Evolutionary conservation across 2,888 invertebrate species (phyloP).

Genomic region (Protophormia terraenovae): DNA sequence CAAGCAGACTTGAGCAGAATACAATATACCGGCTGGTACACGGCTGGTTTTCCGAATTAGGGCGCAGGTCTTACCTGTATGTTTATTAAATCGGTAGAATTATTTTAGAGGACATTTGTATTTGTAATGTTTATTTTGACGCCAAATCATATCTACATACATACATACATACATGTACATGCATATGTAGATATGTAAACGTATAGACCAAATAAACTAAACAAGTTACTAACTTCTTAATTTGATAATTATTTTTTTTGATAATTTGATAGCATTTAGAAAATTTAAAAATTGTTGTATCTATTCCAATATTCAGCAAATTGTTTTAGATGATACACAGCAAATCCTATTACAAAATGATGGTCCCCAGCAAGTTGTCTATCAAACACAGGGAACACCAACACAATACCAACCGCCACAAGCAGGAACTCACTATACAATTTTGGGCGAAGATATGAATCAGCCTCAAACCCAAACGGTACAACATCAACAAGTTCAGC

Average conservation of each 20-base stretch:
- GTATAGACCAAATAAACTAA: no score
- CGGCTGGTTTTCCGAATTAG: no score
- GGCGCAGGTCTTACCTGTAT: no score
- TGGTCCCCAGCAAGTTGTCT: conserved; percentile 80
- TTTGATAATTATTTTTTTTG: no score
- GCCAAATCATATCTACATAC: no score
- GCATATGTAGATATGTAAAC: not conserved
- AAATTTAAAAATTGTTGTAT: not conserved
- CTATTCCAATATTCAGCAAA: conserved; percentile 26
- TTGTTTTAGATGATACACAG: conserved; percentile 66
- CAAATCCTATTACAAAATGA: conserved; percentile 79
- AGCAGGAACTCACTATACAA: conserved; percentile 68
- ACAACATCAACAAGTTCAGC: conserved; percentile 72
- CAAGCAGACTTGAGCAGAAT: no score
- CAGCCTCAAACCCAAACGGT: conserved; percentile 75
- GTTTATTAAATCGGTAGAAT: no score
- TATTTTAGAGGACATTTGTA: no score
- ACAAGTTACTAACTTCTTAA: no score
- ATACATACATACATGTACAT: not conserved
- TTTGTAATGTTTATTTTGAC: no score
- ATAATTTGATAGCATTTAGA: no score
- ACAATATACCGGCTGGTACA: no score
- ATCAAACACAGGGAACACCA: conserved; percentile 75
- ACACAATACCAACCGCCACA: conserved; percentile 72
- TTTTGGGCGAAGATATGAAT: conserved; percentile 70